These are phyloP conservation scores for Eretmochelys imbricata DNA, from an alignment of 2,113 vertebrate genomes.

Conservation along the genomic window DNA sequence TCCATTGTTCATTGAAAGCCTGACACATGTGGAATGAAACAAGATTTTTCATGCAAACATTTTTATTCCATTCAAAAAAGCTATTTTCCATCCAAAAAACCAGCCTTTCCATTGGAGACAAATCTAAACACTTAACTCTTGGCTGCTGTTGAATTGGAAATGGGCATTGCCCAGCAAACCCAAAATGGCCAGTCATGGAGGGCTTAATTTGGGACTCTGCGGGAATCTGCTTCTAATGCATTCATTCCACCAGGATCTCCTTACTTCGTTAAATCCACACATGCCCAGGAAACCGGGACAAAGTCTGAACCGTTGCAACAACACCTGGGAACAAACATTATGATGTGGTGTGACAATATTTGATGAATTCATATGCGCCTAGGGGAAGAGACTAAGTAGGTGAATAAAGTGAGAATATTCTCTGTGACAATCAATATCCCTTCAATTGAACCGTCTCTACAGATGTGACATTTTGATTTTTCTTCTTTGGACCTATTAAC, in stretches of 20 bases:
- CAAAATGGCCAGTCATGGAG: background rate
- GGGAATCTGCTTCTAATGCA: accelerated
- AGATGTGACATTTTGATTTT: conserved; percentile 82
- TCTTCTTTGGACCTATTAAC: conserved; percentile 54
- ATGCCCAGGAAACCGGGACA: conserved; percentile 11
- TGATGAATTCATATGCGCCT: conserved; percentile 78
- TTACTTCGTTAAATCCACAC: conserved; percentile 40
- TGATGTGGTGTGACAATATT: conserved; percentile 77
- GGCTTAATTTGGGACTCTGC: background rate
- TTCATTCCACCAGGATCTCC: background rate
- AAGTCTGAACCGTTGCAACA: conserved; percentile 4
- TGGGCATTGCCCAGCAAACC: background rate
- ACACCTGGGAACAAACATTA: conserved; percentile 43
- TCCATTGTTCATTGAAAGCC: background rate
- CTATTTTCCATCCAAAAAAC: background rate
- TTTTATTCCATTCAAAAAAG: background rate
- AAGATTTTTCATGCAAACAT: background rate
- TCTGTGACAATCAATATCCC: conserved; percentile 81
- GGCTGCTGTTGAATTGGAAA: background rate
- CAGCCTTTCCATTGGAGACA: background rate
- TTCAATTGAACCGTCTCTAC: conserved; percentile 76
- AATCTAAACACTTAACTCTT: background rate
- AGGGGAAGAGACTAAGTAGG: conserved; percentile 79
- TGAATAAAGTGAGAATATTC: conserved; percentile 81
- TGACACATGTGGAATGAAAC: background rate